phyloP scores from a whole-genome alignment of 2,113 vertebrate species.

The Catharus bicknelli region DNA sequence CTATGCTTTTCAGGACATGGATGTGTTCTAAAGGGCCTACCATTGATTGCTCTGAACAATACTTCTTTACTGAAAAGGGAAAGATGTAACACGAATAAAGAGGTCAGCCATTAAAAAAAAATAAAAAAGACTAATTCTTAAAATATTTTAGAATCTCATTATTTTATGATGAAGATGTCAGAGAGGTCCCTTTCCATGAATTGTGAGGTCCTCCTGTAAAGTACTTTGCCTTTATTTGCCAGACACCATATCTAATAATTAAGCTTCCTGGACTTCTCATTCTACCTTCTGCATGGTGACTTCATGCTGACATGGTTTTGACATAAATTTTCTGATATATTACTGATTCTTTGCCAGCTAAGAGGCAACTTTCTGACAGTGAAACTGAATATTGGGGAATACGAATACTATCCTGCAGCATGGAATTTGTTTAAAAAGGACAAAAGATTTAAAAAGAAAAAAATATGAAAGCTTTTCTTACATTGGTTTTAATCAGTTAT shows the following conservation, averaged over 20 bases:
- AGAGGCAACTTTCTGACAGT: not conserved
- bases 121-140: not conserved
- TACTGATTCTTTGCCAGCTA: not conserved
- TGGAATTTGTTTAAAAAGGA: not conserved
- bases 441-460: not conserved
- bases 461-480: not conserved
- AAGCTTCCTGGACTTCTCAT: not conserved
- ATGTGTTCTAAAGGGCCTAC: not conserved
- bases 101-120: not conserved
- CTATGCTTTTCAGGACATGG: not conserved
- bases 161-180: not conserved
- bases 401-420: not conserved
- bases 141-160: not conserved
- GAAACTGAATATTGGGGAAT: not conserved
- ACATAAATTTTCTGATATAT: not conserved
- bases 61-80: not conserved
- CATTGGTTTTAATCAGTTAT: not conserved
- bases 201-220: not conserved
- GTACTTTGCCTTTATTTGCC: not conserved
- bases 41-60: not conserved
- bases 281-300: not conserved
- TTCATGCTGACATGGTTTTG: not conserved
- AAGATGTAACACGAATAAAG: not conserved
- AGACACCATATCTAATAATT: not conserved
- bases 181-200: not conserved